phyloP scores from a whole-genome alignment of 2,888 invertebrate species.

The Diarsia mendica region DNA sequence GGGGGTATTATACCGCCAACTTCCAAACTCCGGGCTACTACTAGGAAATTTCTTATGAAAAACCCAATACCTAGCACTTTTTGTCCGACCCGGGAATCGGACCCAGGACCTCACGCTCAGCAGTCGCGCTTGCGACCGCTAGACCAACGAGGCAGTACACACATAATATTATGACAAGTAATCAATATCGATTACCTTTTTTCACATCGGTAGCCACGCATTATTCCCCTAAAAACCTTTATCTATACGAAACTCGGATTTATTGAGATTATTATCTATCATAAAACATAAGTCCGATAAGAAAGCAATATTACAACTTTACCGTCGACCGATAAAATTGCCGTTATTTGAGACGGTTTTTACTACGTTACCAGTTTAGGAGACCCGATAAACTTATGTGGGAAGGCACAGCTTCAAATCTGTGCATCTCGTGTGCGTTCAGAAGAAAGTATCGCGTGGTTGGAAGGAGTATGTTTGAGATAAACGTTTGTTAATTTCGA shows the following conservation, averaged over 20 bases:
- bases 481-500: not conserved
- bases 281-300: slow-evolving; percentile 22
- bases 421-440: slow-evolving; percentile 30
- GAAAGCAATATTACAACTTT: slow-evolving; percentile 25
- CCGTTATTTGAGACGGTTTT: slow-evolving; percentile 10
- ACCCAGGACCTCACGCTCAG: too few relatives aligned
- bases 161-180: too few relatives aligned
- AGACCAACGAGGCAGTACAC: too few relatives aligned
- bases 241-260: slow-evolving; percentile 22
- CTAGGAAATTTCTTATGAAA: too few relatives aligned
- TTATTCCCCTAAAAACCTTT: not conserved
- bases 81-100: too few relatives aligned
- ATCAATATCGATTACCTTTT: not conserved
- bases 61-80: too few relatives aligned
- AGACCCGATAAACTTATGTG: slow-evolving; percentile 1
- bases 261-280: slow-evolving; percentile 16
- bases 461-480: not conserved
- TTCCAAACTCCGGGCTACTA: too few relatives aligned
- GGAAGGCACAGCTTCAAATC: slow-evolving; percentile 3
- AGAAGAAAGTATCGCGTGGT: slow-evolving; percentile 4
- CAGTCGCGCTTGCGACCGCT: too few relatives aligned
- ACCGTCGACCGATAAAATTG: slow-evolving; percentile 33
- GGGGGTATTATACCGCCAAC: too few relatives aligned
- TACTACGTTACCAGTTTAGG: not conserved
- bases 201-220: not conserved